Percentiles rank a stretch among this genome's conserved stretches.
These are phyloP conservation scores for Zosterops borbonicus DNA, from an alignment of 2,113 vertebrate genomes.

Conservation along the genomic window DNA sequence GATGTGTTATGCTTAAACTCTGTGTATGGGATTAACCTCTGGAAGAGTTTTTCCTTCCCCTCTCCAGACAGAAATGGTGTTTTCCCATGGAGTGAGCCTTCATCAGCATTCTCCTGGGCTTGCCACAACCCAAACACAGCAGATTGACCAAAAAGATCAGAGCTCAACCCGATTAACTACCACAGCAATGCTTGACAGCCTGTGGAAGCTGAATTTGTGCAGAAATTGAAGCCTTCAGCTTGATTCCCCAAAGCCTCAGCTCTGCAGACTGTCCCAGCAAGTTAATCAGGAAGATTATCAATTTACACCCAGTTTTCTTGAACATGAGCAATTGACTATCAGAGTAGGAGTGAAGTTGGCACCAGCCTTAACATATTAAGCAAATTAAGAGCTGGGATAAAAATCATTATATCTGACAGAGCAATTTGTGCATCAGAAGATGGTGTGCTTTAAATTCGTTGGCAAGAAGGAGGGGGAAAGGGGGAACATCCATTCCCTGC, in stretches of 20 bases:
- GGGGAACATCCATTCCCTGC: background rate
- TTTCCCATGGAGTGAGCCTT: background rate
- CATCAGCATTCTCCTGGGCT: background rate
- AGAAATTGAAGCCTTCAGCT: background rate
- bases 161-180: background rate
- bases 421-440: background rate
- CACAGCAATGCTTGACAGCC: background rate
- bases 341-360: background rate
- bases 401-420: slow-evolving; percentile 40
- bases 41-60: background rate
- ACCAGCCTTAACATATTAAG: slow-evolving; percentile 9
- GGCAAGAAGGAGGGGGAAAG: background rate
- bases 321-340: slow-evolving; percentile 17
- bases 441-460: background rate
- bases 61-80: background rate
- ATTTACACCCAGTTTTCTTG: slow-evolving; percentile 32
- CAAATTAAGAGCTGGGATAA: slow-evolving; percentile 43
- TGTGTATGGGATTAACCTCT: background rate
- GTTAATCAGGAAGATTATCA: slow-evolving; percentile 20
- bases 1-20: background rate
- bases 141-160: background rate
- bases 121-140: background rate
- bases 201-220: background rate
- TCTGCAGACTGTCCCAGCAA: slow-evolving; percentile 9
- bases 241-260: background rate